Conservation (phyloP, 2,888 invertebrate genomes). For the Andrena marginata region DNA sequence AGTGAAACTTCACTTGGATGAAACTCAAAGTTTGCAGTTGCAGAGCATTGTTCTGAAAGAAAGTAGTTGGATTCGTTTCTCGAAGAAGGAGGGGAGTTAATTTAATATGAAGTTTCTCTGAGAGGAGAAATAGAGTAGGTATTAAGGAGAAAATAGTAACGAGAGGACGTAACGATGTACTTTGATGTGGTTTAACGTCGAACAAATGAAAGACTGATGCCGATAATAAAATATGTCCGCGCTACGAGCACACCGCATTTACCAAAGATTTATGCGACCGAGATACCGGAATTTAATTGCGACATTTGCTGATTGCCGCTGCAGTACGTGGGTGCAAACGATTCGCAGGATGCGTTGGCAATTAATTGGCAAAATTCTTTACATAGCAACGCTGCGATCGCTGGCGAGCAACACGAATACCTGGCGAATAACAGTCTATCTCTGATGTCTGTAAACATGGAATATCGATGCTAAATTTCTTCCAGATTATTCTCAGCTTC, state of each 20-base stretch:
- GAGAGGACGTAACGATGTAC: too few relatives aligned
- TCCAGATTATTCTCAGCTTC: background rate
- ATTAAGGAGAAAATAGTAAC: too few relatives aligned
- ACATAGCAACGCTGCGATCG: background rate
- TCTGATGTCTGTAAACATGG: too few relatives aligned
- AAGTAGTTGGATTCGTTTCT: too few relatives aligned
- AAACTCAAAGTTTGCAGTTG: too few relatives aligned
- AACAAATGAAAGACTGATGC: background rate
- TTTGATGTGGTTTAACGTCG: too few relatives aligned
- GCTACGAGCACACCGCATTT: background rate
- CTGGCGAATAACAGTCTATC: background rate
- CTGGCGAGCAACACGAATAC: background rate
- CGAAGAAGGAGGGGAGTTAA: too few relatives aligned
- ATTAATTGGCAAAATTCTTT: conserved; percentile 47
- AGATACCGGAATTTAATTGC: conserved; percentile 49
- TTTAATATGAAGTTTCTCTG: too few relatives aligned
- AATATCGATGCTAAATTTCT: too few relatives aligned
- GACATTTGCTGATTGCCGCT: conserved; percentile 48
- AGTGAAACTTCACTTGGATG: too few relatives aligned
- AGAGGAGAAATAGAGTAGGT: too few relatives aligned
- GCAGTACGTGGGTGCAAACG: conserved; percentile 53
- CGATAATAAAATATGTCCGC: background rate
- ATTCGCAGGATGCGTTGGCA: conserved; percentile 27
- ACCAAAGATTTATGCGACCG: conserved; percentile 42
- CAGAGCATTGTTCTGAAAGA: too few relatives aligned